phyloP scores from a whole-genome alignment of 1,140 invertebrate species.

The Teleopsis dalmanni region DNA sequence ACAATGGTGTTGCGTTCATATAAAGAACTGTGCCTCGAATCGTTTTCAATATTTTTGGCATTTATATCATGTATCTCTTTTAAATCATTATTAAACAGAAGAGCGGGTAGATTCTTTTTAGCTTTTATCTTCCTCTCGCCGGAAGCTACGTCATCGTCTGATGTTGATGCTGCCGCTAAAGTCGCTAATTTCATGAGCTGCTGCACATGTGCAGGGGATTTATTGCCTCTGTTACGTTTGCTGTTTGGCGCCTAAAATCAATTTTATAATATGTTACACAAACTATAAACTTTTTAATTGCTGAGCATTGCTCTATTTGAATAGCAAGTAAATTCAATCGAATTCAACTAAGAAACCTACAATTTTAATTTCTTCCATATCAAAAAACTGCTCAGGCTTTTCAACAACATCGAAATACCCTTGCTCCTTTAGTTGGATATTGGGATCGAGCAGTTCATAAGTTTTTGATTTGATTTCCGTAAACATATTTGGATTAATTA shows the following conservation, averaged over 20 bases:
- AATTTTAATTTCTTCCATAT: conserved; percentile 12
- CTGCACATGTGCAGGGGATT: conserved; percentile 10
- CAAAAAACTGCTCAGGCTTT: conserved; percentile 11
- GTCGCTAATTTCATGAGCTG: conserved; percentile 5
- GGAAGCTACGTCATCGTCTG: background rate
- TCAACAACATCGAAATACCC: conserved; percentile 11
- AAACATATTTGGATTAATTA: background rate
- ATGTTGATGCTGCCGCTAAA: background rate
- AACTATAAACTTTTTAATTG: too few species aligned
- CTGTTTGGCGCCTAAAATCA: conserved; percentile 11
- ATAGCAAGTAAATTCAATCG: too few species aligned
- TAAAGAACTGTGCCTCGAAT: conserved; percentile 13
- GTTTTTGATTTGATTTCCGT: background rate
- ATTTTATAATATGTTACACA: too few species aligned
- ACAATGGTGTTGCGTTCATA: conserved; percentile 16
- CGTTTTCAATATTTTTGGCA: conserved; percentile 13
- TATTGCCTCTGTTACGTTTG: conserved; percentile 8
- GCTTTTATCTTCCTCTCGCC: conserved; percentile 7
- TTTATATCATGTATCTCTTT: conserved; percentile 15
- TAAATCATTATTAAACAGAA: conserved; percentile 10
- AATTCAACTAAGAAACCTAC: too few species aligned
- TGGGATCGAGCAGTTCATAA: background rate
- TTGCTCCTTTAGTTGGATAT: conserved; percentile 8
- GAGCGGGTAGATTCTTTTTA: conserved; percentile 9
- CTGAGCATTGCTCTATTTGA: too few species aligned